These are phyloP conservation scores for Daboia siamensis DNA, from an alignment of 2,113 vertebrate genomes.

Conservation along the genomic window DNA sequence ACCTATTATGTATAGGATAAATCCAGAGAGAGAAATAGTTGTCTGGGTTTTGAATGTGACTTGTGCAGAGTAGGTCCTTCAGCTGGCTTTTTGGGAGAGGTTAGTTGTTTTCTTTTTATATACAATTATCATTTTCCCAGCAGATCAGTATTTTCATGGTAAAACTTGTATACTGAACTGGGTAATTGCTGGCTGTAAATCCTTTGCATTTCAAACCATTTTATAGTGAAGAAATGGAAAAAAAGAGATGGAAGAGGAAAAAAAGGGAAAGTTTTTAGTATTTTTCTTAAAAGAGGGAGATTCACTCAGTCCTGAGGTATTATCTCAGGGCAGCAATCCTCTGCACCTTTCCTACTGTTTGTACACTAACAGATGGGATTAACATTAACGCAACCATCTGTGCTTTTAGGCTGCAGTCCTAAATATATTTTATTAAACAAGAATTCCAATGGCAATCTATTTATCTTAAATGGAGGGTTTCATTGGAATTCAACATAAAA, in stretches of 20 bases:
- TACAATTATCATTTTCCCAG: neutral
- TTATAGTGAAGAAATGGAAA: neutral
- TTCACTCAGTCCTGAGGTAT: neutral
- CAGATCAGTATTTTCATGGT: neutral
- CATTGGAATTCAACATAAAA: neutral
- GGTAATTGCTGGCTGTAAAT: neutral
- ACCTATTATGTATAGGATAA: neutral
- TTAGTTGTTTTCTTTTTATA: neutral
- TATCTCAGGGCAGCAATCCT: neutral
- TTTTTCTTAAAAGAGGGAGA: neutral
- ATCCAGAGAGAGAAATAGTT: neutral
- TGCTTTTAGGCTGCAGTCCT: neutral
- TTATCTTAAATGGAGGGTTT: neutral
- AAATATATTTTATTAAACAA: neutral
- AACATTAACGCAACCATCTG: neutral
- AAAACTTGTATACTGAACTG: neutral
- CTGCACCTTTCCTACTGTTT: neutral
- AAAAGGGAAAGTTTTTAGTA: neutral
- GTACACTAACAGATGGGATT: neutral
- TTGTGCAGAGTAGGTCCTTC: neutral
- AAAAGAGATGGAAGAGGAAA: neutral
- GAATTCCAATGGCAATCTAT: neutral
- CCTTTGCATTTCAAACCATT: neutral
- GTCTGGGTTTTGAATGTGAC: neutral
- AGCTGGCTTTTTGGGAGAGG: neutral